Conservation (phyloP, 2,888 invertebrate species). For the Timandra comae region DNA sequence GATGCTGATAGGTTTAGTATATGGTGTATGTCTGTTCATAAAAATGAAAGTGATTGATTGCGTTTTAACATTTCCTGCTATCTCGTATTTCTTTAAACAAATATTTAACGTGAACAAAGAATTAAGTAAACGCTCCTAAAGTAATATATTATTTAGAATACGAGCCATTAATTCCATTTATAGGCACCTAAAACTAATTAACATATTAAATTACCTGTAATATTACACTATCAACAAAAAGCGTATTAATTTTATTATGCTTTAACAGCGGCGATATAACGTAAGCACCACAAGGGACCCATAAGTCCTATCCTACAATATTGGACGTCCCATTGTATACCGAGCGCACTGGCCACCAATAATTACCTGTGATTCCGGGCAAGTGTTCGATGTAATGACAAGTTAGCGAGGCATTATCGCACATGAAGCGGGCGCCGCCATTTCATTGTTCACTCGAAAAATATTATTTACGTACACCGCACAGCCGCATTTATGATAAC, state of each 20-base stretch:
- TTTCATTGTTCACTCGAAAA: slow-evolving; percentile 13
- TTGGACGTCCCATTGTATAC: slow-evolving; percentile 12
- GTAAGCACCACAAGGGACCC: slow-evolving; percentile 8
- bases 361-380: slow-evolving; percentile 32
- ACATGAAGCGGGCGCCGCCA: slow-evolving; percentile 11
- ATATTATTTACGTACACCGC: slow-evolving; percentile 15
- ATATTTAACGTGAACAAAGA: too few species aligned
- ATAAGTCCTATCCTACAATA: slow-evolving; percentile 11
- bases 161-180: slow-evolving; percentile 2
- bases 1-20: too few species aligned
- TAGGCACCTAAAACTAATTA: too few species aligned
- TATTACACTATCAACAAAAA: too few species aligned
- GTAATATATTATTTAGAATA: background rate
- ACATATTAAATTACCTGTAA: too few species aligned
- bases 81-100: too few species aligned
- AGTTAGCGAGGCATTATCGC: slow-evolving; percentile 38
- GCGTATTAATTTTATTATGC: too few species aligned
- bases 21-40: too few species aligned
- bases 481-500: slow-evolving; percentile 23
- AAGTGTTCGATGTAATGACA: slow-evolving; percentile 33
- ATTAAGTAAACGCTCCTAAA: too few species aligned
- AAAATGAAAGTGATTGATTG: too few species aligned
- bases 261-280: too few species aligned
- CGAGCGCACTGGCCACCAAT: slow-evolving; percentile 10
- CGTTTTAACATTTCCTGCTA: too few species aligned